Conservation (phyloP, 2,113 vertebrate species). For the Ceuthmochares aereus region DNA sequence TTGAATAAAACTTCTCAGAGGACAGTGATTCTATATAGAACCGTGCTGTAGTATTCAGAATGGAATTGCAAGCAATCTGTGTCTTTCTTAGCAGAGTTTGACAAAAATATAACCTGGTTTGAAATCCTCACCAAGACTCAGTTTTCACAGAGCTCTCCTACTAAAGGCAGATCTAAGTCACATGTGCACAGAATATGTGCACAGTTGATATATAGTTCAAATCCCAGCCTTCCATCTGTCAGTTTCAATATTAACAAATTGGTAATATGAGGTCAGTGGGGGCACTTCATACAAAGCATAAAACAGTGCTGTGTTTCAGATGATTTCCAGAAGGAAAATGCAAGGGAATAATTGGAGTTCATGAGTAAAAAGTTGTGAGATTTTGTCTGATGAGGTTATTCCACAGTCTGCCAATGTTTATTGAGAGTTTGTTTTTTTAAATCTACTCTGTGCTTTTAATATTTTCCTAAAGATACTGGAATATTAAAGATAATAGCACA, state of each 20-base stretch:
- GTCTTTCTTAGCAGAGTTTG: neutral
- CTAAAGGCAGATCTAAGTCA: neutral
- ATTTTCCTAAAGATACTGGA: neutral
- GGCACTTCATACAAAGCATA: constrained; percentile 14
- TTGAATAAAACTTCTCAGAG: neutral
- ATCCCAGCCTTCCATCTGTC: constrained; percentile 58
- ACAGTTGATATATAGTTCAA: constrained; percentile 51
- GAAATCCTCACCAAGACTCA: neutral
- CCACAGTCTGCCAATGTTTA: neutral
- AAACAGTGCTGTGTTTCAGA: neutral
- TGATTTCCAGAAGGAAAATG: neutral
- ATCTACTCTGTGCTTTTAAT: neutral
- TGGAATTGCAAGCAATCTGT: neutral
- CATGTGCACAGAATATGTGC: constrained; percentile 57
- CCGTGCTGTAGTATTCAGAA: neutral
- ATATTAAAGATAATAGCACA: neutral
- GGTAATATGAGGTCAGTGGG: constrained; percentile 1
- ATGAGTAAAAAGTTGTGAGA: neutral
- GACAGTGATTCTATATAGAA: neutral
- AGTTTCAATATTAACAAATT: constrained; percentile 62
- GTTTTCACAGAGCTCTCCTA: neutral
- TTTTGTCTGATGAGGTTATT: neutral
- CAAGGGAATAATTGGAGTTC: neutral
- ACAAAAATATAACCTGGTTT: neutral
- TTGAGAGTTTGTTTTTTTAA: neutral